A percentile compares a stretch with the other conserved stretches of the same genome.
These are phyloP conservation scores for Fringilla coelebs DNA, from an alignment of 2,797 vertebrate genomes.

Conservation along the genomic window DNA sequence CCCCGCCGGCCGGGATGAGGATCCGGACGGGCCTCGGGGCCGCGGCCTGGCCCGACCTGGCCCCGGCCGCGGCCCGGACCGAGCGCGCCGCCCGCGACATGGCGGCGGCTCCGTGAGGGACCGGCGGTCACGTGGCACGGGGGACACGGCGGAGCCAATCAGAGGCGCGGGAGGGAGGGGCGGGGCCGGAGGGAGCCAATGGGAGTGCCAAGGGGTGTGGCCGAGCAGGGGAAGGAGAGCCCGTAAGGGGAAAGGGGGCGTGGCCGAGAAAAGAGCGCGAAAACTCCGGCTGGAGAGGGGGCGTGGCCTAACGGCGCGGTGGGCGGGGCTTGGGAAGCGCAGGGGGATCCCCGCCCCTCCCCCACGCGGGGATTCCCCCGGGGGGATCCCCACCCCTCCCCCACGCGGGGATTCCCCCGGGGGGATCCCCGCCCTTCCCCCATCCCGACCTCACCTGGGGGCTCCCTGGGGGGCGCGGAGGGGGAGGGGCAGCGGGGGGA, in stretches of 20 bases:
- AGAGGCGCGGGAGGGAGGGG: too few relatives aligned
- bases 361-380: too few relatives aligned
- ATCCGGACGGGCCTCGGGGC: background rate
- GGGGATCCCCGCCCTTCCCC: too few relatives aligned
- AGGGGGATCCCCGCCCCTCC: background rate
- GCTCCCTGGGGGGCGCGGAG: background rate
- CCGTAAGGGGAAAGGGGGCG: too few relatives aligned
- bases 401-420: too few relatives aligned
- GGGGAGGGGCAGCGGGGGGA: background rate
- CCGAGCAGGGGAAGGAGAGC: too few relatives aligned
- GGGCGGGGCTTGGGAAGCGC: background rate
- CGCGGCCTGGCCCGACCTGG: background rate
- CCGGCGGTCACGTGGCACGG: background rate
- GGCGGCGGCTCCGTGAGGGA: background rate
- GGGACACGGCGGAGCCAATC: background rate
- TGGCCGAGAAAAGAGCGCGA: background rate
- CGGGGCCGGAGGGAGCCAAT: too few relatives aligned
- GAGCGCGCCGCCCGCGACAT: background rate
- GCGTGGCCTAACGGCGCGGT: background rate
- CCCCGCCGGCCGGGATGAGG: background rate
- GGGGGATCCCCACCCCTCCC: background rate
- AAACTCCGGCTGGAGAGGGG: background rate
- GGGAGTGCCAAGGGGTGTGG: too few relatives aligned
- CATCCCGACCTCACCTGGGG: background rate
- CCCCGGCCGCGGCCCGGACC: background rate